Evolutionary conservation across 2,113 vertebrate genomes (phyloP), one percentile per base, ranked within the genome.

Genomic region (Glaucomys volans): DNA sequence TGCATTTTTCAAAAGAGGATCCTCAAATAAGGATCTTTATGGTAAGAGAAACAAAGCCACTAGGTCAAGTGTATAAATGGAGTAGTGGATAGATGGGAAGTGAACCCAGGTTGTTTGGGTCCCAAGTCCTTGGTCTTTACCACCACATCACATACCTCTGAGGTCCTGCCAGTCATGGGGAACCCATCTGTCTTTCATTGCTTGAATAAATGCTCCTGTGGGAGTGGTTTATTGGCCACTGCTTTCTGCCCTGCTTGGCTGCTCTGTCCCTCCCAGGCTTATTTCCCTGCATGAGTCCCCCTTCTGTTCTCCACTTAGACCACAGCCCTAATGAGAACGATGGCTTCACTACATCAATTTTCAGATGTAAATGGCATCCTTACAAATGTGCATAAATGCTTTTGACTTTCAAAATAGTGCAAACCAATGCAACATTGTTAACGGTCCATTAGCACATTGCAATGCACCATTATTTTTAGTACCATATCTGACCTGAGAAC

Each of bases 331-430:
- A 62, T 80, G 77, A 37, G 3, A 62, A 67, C 57, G 14, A 66
- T 14, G 1, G 9, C 16, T 47, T 76, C 20, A 57, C 4, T 59
- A 24, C n/a, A 79, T 83, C 44, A 30, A 57, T 86, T 86, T 82
- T 20, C 32, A 62, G 20, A 75, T 42, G 4, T 32, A 88, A 95
- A 87, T 62, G 37, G 4, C 69, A 87, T 40, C 32, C 30, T 92
- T 84, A 57, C 12, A 87, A 76, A 84, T 35, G 35, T 67, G 47
- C n/a, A n/a, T 40, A 62, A 69, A 24, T 44, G 44, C n/a, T 66
- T 86, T 35, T 69, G 42, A 80, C 35, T 93, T 93, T 75, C 16
- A 83, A 92, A 71, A 57, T 57, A 22, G 81, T 35, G 4, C 40
- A 88, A 90, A 91, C 0, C 8, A 82, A 24, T 81, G 76, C 32